Evolutionary conservation across 2,797 vertebrate species (phyloP), one percentile per base, ranked within the genome.

Genomic region (Sebastes minor): DNA sequence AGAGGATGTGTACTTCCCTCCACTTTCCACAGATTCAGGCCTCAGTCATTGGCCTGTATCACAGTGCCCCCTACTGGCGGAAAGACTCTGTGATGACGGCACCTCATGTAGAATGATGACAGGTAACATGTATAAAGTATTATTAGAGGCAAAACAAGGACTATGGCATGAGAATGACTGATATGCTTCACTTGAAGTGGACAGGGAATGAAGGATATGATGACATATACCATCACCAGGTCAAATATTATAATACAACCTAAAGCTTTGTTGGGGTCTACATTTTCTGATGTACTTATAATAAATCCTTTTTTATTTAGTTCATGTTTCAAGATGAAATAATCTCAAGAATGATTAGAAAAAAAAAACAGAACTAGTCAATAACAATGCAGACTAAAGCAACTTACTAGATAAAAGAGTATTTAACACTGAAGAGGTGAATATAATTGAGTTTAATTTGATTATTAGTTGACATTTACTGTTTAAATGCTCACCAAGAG

Each of bases 51-150:
- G 84, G 71, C 88, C 84, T 93, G 90, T 94, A 90, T 92, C 89
- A 93, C 93, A 96, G 93, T 95, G 95, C 94, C 96, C 95, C 93
- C 96, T 95, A 93, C 93, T 95, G 95, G 89, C 49, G 10, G 68
- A 80, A 49, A 32, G 55, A 13, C 23, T 20, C 22, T 16, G 32
- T 52, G 64, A 79, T 46, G 32, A 27, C 32, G 16, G 63, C 46
- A 49, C 23, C 53, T 74, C 49, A 42, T 76, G 76, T 77, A 60
- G 38, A 78, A 77, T 27, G 63, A 75, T 74, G 70, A 67, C 52
- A 79, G 81, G 73, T 6, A 64, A 69, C 28, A 65, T 78, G 46
- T 74, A 74, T 61, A 72, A 67, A 84, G 60, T 73, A 71, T 60
- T 66, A 14, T 74, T 64, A 56, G 4, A 78, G 74, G 69, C 8